These are phyloP conservation scores for Oreonectes daqikongensis DNA, from an alignment of 2,797 vertebrate genomes.

Conservation along the genomic window DNA sequence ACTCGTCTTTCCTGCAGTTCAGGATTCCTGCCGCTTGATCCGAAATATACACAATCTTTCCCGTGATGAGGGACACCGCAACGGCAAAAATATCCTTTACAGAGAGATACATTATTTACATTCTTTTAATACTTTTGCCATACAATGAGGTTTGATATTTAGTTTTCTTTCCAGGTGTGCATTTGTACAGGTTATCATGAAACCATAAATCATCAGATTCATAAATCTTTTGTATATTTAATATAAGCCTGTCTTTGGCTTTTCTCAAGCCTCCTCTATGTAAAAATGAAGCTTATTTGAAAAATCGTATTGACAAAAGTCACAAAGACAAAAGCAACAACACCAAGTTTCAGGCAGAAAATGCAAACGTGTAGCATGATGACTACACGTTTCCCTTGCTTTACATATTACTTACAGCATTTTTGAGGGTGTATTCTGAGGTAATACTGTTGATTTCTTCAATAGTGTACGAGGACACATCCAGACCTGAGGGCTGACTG, in stretches of 20 bases:
- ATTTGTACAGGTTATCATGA: too few relatives aligned
- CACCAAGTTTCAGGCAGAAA: too few relatives aligned
- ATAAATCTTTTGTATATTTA: too few relatives aligned
- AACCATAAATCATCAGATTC: too few relatives aligned
- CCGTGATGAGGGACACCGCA: constrained; percentile 88
- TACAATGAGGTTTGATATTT: too few relatives aligned
- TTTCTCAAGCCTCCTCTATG: too few relatives aligned
- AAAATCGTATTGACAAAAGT: too few relatives aligned
- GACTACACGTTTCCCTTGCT: neutral
- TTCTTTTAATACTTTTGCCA: neutral
- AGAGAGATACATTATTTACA: neutral
- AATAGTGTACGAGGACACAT: constrained; percentile 85
- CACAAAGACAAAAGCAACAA: too few relatives aligned
- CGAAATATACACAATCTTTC: constrained; percentile 90
- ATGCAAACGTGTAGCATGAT: neutral
- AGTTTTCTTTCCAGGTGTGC: too few relatives aligned
- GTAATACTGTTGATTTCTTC: constrained; percentile 88
- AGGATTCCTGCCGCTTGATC: constrained; percentile 88
- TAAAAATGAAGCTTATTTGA: too few relatives aligned
- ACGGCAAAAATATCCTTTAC: constrained; percentile 85
- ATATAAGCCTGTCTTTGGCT: too few relatives aligned
- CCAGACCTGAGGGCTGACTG: constrained; percentile 78
- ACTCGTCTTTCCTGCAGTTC: constrained; percentile 83
- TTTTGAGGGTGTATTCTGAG: constrained; percentile 90
- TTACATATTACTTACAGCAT: constrained; percentile 61